A percentile compares a stretch with the other conserved stretches of the same genome.
phyloP scores from a whole-genome alignment of 2,888 invertebrate species.

The Pollenia angustigena region DNA sequence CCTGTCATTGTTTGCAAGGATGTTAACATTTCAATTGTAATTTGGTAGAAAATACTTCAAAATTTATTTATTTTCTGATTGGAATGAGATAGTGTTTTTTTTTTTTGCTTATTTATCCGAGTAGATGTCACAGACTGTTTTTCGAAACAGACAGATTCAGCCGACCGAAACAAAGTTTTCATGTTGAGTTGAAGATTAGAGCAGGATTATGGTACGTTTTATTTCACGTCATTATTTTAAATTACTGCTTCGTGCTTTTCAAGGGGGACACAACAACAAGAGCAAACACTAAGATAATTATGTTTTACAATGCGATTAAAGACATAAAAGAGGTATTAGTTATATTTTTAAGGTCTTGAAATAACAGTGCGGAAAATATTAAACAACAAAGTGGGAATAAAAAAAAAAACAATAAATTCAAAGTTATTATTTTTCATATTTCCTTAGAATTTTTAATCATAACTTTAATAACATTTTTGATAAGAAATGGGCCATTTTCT shows the following conservation, averaged over 20 bases:
- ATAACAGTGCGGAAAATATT: neutral
- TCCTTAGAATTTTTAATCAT: too few species aligned
- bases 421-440: too few species aligned
- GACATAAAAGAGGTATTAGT: conserved; percentile 13
- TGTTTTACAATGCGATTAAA: conserved; percentile 34
- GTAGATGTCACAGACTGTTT: conserved; percentile 18
- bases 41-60: conserved; percentile 36
- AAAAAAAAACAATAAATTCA: neutral
- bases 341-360: neutral
- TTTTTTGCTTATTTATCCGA: conserved; percentile 13
- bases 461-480: too few species aligned
- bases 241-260: conserved; percentile 48
- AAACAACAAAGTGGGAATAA: neutral
- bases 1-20: conserved; percentile 64
- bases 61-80: conserved; percentile 30
- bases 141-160: conserved; percentile 13
- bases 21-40: conserved; percentile 59
- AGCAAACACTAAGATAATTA: conserved; percentile 43
- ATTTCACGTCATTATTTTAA: conserved; percentile 67
- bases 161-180: conserved; percentile 39
- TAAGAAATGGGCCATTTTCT: too few species aligned
- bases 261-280: conserved; percentile 29
- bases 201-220: conserved; percentile 59
- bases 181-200: conserved; percentile 44
- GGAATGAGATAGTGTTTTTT: neutral